phyloP scores from a whole-genome alignment of 2,797 vertebrate genomes.

The Myripristis murdjan region DNA sequence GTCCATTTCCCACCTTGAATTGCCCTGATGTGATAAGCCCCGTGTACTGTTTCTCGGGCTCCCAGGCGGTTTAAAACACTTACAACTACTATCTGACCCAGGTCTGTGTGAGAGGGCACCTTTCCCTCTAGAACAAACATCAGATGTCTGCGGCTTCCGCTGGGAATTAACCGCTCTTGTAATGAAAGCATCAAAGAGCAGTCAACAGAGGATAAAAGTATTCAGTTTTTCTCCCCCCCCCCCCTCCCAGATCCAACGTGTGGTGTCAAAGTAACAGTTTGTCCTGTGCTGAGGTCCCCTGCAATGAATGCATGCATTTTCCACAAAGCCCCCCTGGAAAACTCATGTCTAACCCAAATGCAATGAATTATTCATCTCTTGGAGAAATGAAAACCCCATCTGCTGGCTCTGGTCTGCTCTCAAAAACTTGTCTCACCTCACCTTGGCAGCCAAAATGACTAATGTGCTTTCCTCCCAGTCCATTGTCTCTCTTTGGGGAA shows the following conservation, averaged over 20 bases:
- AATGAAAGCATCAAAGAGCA: conserved; percentile 26
- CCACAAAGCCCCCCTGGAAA: conserved; percentile 23
- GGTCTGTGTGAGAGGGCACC: neutral
- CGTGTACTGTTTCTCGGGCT: too few species aligned
- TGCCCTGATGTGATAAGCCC: too few species aligned
- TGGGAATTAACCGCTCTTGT: neutral
- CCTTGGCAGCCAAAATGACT: conserved; percentile 39
- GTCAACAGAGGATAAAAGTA: conserved; percentile 8
- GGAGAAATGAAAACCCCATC: conserved; percentile 52
- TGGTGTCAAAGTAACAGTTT: conserved; percentile 16
- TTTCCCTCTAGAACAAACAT: conserved; percentile 7
- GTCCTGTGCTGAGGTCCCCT: conserved; percentile 28
- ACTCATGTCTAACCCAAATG: conserved; percentile 16
- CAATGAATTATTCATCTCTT: conserved; percentile 67
- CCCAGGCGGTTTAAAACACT: neutral
- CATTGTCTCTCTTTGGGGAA: conserved; percentile 34
- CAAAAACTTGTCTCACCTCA: conserved; percentile 37
- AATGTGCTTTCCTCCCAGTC: conserved; percentile 23
- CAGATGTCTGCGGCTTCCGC: neutral
- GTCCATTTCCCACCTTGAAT: too few species aligned
- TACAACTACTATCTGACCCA: neutral
- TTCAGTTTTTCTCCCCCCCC: conserved; percentile 25
- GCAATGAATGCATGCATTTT: conserved; percentile 9
- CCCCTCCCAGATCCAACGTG: conserved; percentile 9
- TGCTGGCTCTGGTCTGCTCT: conserved; percentile 37